Percentiles rank a stretch among this genome's conserved stretches.
phyloP scores from a whole-genome alignment of 2,888 invertebrate species.

The Xylota sylvarum region DNA sequence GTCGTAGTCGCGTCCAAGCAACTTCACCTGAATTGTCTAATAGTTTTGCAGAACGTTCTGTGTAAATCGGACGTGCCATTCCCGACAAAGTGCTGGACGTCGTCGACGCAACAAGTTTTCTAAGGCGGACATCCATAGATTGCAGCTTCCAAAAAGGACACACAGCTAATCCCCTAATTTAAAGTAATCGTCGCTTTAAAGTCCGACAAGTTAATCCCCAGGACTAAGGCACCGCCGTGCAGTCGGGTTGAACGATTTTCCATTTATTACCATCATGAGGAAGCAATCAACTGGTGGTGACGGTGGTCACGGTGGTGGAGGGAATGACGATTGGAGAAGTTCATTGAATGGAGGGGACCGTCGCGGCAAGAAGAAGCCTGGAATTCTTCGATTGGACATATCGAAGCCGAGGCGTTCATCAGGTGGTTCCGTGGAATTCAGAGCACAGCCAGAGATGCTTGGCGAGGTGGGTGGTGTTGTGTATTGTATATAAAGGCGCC shows the following conservation, averaged over 20 bases:
- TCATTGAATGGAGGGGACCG: slow-evolving; percentile 46
- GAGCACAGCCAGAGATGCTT: slow-evolving; percentile 81
- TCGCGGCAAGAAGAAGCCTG: slow-evolving; percentile 81
- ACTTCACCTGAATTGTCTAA: slow-evolving; percentile 72
- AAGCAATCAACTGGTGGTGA: slow-evolving; percentile 69
- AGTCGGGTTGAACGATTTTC: slow-evolving; percentile 32
- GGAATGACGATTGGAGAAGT: slow-evolving; percentile 33
- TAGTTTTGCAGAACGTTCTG: slow-evolving; percentile 71
- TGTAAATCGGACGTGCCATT: slow-evolving; percentile 75
- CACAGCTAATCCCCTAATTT: slow-evolving; percentile 31
- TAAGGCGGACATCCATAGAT: slow-evolving; percentile 13
- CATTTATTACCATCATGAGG: slow-evolving; percentile 66
- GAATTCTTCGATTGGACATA: slow-evolving; percentile 85
- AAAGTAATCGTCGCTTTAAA: slow-evolving; percentile 48
- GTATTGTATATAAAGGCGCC: slow-evolving; percentile 41
- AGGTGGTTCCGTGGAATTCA: slow-evolving; percentile 85
- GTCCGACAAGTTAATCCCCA: slow-evolving; percentile 22
- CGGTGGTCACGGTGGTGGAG: slow-evolving; percentile 4
- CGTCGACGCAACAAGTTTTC: slow-evolving; percentile 62
- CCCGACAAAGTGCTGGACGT: slow-evolving; percentile 43
- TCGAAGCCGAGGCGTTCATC: slow-evolving; percentile 85
- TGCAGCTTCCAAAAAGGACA: slow-evolving; percentile 5
- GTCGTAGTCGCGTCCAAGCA: slow-evolving; percentile 20
- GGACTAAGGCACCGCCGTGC: slow-evolving; percentile 5
- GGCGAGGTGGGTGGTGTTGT: slow-evolving; percentile 80